A percentile compares a stretch with the other conserved stretches of the same genome.
These are phyloP conservation scores for Orchesella cincta DNA, from an alignment of 1,140 invertebrate genomes.

Conservation along the genomic window DNA sequence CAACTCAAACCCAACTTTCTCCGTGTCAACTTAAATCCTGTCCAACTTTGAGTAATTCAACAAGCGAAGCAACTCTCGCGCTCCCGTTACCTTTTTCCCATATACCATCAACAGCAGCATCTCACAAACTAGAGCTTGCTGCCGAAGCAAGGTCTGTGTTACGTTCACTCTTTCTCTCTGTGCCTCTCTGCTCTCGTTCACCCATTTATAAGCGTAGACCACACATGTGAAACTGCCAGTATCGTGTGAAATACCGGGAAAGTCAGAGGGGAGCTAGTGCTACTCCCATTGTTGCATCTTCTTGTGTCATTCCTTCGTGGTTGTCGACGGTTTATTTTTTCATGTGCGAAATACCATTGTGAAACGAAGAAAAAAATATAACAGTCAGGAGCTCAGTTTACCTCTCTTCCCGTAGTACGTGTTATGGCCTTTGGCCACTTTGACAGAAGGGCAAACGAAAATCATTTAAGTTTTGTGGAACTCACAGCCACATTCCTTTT, in stretches of 20 bases:
- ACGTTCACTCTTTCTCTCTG: background rate
- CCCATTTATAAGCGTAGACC: background rate
- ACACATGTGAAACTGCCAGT: constrained; percentile 14
- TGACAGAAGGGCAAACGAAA: background rate
- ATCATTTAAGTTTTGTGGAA: too few species aligned
- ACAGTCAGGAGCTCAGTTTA: too few species aligned
- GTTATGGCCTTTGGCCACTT: background rate
- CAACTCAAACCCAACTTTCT: background rate
- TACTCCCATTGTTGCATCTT: constrained; percentile 2
- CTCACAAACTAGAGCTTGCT: too few species aligned
- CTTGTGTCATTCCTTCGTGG: background rate
- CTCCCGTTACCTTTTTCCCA: background rate
- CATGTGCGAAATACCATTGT: too few species aligned
- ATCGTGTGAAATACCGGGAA: constrained; percentile 22
- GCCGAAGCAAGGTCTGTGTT: background rate
- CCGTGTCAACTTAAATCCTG: constrained; percentile 25
- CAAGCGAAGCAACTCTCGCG: constrained; percentile 22
- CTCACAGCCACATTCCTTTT: too few species aligned
- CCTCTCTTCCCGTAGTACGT: background rate
- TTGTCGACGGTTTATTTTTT: background rate
- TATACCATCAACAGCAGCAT: too few species aligned
- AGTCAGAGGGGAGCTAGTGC: constrained; percentile 1
- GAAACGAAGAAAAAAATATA: too few species aligned
- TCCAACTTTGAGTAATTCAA: constrained; percentile 26
- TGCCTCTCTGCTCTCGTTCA: background rate